phyloP scores from a whole-genome alignment of 1,140 invertebrate species.

The Lepidurus couesii region DNA sequence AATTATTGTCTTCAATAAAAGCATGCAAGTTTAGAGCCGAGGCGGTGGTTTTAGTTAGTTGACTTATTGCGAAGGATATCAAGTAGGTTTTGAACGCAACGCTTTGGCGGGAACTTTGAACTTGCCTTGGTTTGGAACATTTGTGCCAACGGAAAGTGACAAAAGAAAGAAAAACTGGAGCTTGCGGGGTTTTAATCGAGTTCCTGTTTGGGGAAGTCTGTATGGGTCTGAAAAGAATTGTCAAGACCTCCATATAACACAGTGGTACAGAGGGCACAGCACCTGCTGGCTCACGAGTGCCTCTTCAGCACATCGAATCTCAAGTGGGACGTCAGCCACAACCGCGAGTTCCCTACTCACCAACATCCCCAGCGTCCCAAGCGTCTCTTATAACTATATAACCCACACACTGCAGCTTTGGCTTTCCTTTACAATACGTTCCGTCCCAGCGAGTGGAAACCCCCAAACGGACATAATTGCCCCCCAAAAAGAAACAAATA shows the following conservation, averaged over 20 bases:
- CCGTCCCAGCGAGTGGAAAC: background rate
- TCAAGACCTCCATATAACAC: conserved; percentile 11
- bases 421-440: background rate
- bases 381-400: background rate
- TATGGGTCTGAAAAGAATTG: background rate
- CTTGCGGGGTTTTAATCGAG: background rate
- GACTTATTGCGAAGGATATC: no score
- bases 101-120: no score
- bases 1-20: no score
- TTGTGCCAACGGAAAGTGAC: background rate
- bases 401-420: background rate
- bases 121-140: no score
- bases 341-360: conserved; percentile 13
- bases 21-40: no score
- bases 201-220: background rate
- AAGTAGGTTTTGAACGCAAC: no score
- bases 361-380: conserved; percentile 12
- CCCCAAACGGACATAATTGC: background rate
- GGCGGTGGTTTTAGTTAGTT: no score
- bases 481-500: background rate
- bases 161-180: no score
- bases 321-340: conserved; percentile 17
- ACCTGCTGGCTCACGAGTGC: conserved; percentile 6
- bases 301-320: conserved; percentile 13
- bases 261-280: conserved; percentile 9